A percentile compares a stretch with the other conserved stretches of the same genome.
Conservation (phyloP, 2,113 vertebrate genomes). For the Rhineura floridana region DNA sequence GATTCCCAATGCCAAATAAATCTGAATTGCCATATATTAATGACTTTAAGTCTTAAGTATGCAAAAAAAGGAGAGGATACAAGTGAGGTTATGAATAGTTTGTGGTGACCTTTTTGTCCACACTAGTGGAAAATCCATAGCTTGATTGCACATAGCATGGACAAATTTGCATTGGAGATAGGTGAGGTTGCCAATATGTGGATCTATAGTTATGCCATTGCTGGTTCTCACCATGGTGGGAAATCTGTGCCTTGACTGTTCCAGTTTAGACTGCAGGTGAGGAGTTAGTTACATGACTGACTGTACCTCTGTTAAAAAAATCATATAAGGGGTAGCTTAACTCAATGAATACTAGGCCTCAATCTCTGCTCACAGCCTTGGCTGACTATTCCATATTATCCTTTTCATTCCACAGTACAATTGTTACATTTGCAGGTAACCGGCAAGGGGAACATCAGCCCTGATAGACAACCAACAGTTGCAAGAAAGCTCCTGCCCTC, state of each 20-base stretch:
- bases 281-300: background rate
- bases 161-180: background rate
- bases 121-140: background rate
- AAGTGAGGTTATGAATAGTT: background rate
- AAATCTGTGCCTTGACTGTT: background rate
- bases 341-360: background rate
- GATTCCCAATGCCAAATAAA: background rate
- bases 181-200: background rate
- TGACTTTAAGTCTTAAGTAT: background rate
- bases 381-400: background rate
- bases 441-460: fast-evolving
- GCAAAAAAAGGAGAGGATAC: too few species aligned
- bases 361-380: background rate
- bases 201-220: background rate
- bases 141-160: background rate
- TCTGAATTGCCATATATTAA: background rate
- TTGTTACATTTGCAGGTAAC: background rate
- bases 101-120: background rate
- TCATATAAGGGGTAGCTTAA: background rate
- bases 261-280: background rate
- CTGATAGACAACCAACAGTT: background rate
- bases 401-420: background rate
- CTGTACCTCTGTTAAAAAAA: background rate
- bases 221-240: background rate
- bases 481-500: background rate